A percentile compares a stretch with the other conserved stretches of the same genome.
Conservation (phyloP, 2,888 invertebrate species). For the Baronia brevicornis region DNA sequence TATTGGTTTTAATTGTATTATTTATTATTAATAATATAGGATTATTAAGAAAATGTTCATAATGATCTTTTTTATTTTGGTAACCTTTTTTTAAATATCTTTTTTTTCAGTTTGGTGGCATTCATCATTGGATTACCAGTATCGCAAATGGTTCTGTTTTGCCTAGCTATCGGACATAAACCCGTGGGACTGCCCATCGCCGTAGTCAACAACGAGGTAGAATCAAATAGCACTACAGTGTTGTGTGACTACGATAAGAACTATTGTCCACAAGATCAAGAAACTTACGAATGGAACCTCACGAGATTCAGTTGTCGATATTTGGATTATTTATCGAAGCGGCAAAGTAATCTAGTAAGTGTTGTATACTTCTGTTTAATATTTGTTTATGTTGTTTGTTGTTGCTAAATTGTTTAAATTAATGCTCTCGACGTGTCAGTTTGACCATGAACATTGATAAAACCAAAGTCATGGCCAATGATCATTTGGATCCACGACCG, state of each 20-base stretch:
- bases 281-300: slow-evolving; percentile 68
- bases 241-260: slow-evolving; percentile 61
- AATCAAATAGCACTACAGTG: slow-evolving; percentile 54
- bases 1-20: slow-evolving; percentile 2
- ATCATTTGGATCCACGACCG: too few species aligned
- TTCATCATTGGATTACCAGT: slow-evolving; percentile 92
- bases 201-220: slow-evolving; percentile 86
- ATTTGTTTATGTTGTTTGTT: too few species aligned
- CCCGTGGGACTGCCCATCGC: slow-evolving; percentile 85
- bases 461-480: too few species aligned
- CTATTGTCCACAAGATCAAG: slow-evolving; percentile 69
- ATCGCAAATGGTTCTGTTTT: slow-evolving; percentile 90
- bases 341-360: slow-evolving; percentile 81
- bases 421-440: too few species aligned
- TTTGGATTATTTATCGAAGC: slow-evolving; percentile 80
- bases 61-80: slow-evolving; percentile 1
- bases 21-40: too few species aligned
- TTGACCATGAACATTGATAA: too few species aligned
- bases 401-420: too few species aligned
- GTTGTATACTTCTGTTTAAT: slow-evolving; percentile 2
- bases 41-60: too few species aligned
- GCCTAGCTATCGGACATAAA: slow-evolving; percentile 91
- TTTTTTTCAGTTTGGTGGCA: slow-evolving; percentile 79
- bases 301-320: slow-evolving; percentile 85
- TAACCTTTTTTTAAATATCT: slow-evolving; percentile 7